Percentiles rank a stretch among this genome's conserved stretches.
Conservation (phyloP, 2,113 vertebrate genomes). For the Anoplopoma fimbria region DNA sequence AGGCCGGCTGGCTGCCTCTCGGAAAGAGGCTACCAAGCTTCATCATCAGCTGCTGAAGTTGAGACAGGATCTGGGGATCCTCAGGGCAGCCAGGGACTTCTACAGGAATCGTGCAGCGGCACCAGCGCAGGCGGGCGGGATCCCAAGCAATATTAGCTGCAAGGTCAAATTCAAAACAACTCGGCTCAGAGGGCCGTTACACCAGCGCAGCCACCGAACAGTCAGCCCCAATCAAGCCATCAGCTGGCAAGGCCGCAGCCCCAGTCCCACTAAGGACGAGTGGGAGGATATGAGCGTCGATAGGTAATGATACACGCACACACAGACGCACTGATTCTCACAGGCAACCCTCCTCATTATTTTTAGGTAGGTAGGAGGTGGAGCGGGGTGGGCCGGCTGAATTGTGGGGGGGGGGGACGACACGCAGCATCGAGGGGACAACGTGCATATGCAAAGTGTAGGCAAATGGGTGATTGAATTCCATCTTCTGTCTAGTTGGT, state of each 20-base stretch:
- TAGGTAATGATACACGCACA: slow-evolving; percentile 87
- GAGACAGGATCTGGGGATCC: slow-evolving; percentile 84
- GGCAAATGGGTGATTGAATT: slow-evolving; percentile 99
- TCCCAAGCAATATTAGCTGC: slow-evolving; percentile 78
- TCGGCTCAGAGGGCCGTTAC: slow-evolving; percentile 81
- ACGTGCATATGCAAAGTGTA: slow-evolving; percentile 93
- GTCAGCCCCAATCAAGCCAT: slow-evolving; percentile 92
- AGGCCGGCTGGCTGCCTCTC: slow-evolving; percentile 79
- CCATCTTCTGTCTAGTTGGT: slow-evolving; percentile 97
- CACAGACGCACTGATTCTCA: slow-evolving; percentile 59
- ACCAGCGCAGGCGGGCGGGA: slow-evolving; percentile 47
- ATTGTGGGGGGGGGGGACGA: slow-evolving; percentile 46
- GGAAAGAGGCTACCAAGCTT: slow-evolving; percentile 81
- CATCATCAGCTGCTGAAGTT: slow-evolving; percentile 82
- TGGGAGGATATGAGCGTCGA: slow-evolving; percentile 96
- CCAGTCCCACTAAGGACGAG: slow-evolving; percentile 91
- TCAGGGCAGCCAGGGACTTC: slow-evolving; percentile 81
- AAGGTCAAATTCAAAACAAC: slow-evolving; percentile 89
- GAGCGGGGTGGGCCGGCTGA: slow-evolving; percentile 54
- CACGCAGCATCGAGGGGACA: slow-evolving; percentile 89
- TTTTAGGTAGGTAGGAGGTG: slow-evolving; percentile 82
- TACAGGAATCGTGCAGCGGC: slow-evolving; percentile 67
- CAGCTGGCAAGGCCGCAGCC: slow-evolving; percentile 87
- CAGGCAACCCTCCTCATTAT: slow-evolving; percentile 92
- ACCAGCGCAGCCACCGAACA: slow-evolving; percentile 84